Evolutionary conservation across 2,888 invertebrate species (phyloP).

Genomic region (Hirtodrosophila duncani): DNA sequence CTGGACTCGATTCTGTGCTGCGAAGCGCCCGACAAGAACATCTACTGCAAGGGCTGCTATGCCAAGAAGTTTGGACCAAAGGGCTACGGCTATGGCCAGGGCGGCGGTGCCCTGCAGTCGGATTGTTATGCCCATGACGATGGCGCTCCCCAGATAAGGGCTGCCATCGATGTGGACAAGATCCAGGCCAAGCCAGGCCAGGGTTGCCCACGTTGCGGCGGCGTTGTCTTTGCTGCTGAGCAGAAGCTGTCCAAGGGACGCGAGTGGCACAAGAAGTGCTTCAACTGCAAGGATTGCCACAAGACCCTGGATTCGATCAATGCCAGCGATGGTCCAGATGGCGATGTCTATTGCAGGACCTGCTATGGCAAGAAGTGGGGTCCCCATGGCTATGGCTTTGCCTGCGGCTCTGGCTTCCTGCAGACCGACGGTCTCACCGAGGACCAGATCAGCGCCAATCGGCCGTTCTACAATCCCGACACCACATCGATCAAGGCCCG

Average conservation of each 20-base stretch:
- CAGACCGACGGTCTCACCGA: slow-evolving; percentile 94
- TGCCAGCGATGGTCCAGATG: slow-evolving; percentile 95
- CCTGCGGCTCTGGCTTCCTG: slow-evolving; percentile 95
- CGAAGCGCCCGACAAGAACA: slow-evolving; percentile 96
- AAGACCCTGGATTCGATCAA: slow-evolving; percentile 97
- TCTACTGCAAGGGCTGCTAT: slow-evolving; percentile 99
- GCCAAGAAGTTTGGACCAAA: slow-evolving; percentile 98
- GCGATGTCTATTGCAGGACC: slow-evolving; percentile 96
- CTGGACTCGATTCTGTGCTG: slow-evolving; percentile 95
- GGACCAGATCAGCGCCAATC: slow-evolving; percentile 88
- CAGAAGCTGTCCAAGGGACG: slow-evolving; percentile 93
- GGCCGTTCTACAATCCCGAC: slow-evolving; percentile 91
- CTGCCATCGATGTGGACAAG: slow-evolving; percentile 87
- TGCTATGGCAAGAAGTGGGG: slow-evolving; percentile 99
- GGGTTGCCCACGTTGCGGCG: slow-evolving; percentile 93
- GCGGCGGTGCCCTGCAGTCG: slow-evolving; percentile 94
- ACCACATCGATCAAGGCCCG: slow-evolving; percentile 93
- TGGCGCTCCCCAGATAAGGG: slow-evolving; percentile 80
- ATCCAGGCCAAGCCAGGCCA: slow-evolving; percentile 91
- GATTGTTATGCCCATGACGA: slow-evolving; percentile 87
- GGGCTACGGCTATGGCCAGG: slow-evolving; percentile 98
- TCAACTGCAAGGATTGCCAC: slow-evolving; percentile 94
- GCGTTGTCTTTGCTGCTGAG: slow-evolving; percentile 95
- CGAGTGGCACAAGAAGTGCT: slow-evolving; percentile 96
- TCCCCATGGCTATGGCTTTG: slow-evolving; percentile 97